Percentiles rank a stretch among this genome's conserved stretches.
These are phyloP conservation scores for Lissocephala sabroskyi DNA, from an alignment of 2,888 invertebrate species.

Conservation along the genomic window DNA sequence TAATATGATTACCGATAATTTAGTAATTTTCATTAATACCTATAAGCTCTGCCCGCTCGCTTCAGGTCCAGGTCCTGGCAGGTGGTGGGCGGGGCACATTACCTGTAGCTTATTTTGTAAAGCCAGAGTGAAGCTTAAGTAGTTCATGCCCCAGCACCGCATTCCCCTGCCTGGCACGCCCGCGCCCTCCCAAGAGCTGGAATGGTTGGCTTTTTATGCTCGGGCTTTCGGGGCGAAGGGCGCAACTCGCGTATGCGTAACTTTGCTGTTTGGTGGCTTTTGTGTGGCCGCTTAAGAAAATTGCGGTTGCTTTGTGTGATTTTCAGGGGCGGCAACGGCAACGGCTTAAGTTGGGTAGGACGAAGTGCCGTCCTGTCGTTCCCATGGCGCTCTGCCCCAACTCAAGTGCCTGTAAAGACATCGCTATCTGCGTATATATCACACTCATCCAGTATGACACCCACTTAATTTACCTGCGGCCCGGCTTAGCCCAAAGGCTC, in stretches of 20 bases:
- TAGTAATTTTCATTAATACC: too few species aligned
- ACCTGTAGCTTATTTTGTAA: conserved; percentile 34
- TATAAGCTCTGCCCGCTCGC: too few species aligned
- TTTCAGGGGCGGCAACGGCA: too few species aligned
- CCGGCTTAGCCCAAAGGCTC: conserved; percentile 13
- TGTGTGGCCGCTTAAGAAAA: conserved; percentile 41
- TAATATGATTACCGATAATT: too few species aligned
- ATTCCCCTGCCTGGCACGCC: too few species aligned
- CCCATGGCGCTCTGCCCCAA: background rate
- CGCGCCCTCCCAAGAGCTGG: conserved; percentile 73
- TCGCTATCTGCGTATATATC: conserved; percentile 17
- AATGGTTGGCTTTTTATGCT: conserved; percentile 73
- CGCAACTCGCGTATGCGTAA: too few species aligned
- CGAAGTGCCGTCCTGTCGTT: too few species aligned
- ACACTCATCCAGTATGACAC: conserved; percentile 37
- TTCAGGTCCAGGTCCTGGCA: too few species aligned
- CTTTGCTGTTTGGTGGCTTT: conserved; percentile 23
- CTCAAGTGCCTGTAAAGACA: conserved; percentile 2
- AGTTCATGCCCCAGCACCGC: conserved; percentile 44
- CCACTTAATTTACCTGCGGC: conserved; percentile 48
- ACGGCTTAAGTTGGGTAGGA: too few species aligned
- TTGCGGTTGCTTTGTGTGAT: conserved; percentile 42
- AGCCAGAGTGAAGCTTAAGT: conserved; percentile 43
- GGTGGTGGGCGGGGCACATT: background rate
- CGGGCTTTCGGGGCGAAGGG: conserved; percentile 32